A percentile compares a stretch with the other conserved stretches of the same genome.
These are phyloP conservation scores for Leptestheria dahalacensis DNA, from an alignment of 1,140 invertebrate species.

Conservation along the genomic window DNA sequence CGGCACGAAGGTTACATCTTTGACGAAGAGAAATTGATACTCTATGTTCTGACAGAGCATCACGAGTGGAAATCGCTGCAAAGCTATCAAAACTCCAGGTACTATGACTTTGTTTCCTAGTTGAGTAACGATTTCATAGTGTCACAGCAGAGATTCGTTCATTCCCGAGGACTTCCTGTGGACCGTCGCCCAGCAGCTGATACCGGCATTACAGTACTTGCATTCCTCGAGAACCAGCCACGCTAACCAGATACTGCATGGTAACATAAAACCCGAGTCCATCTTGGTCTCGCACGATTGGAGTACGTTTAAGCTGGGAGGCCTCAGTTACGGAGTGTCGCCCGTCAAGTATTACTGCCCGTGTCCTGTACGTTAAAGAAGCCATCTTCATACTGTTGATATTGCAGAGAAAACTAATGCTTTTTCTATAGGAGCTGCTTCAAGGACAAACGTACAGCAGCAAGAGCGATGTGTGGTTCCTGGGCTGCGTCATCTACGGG, in stretches of 20 bases:
- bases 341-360: neutral
- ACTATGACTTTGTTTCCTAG: neutral
- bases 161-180: constrained; percentile 3
- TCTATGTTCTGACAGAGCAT: neutral
- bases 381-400: neutral
- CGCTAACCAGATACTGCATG: neutral
- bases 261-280: neutral
- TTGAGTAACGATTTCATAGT: neutral
- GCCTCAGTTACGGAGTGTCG: neutral
- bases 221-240: neutral
- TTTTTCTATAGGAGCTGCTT: neutral
- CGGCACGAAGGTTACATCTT: neutral
- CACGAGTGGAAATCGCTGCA: neutral
- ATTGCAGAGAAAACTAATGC: neutral
- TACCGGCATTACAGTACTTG: neutral
- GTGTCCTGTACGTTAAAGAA: neutral
- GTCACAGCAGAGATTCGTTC: neutral
- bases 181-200: neutral
- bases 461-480: constrained; percentile 94
- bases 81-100: neutral
- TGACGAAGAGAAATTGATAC: neutral
- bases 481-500: constrained; percentile 91
- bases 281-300: neutral
- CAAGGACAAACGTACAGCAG: constrained; percentile 34
- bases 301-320: neutral